Evolutionary conservation across 2,888 invertebrate species (phyloP), one percentile per base, ranked within the genome.

Genomic region (Drosophila macrospina): DNA sequence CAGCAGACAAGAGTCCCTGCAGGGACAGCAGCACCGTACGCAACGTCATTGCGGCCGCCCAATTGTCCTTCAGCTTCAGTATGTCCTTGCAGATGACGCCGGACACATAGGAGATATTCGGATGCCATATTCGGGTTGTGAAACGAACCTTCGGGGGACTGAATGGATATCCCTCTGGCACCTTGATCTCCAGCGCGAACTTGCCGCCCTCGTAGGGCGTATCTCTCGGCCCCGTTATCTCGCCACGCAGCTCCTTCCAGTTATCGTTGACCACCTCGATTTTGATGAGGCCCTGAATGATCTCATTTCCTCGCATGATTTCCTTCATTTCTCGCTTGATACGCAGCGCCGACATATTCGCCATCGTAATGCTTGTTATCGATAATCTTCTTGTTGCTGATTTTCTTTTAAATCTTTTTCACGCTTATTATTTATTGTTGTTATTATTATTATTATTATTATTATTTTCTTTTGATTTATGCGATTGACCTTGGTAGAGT

Each of bases 81-180:
- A 99, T 99, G 92, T 99, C 99, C 92, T 99, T 94, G 93, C 99
- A 99, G 89, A 99, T 99, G 50, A 98, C 98, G 63, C 97, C 98
- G 0, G 99, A 99, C 11, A 98, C 98, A n/a, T 98, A 98, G 54
- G 98, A 99, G 89, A 99, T 98, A 93, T 99, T 99, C 54, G 99
- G 99, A 93, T 99, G 99, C 99, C 99, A 99, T 91, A 99, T 98
- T 93, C 96, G 98, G 69, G 99, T 99, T 77, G 96, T 94, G 93
- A 99, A 99, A 79, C 97, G 95, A 73, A 99, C 98, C 95, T 98
- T 98, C 44, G 99, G 99, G 70, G 99, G 99, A 93, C 98, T 98
- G 92, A 99, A 99, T 15, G 99, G 99, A 93, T 99, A 99, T 32
- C 98, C 97, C 92, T 99, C 98, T 85, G 99, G 99, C 80, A 99